Percentiles rank a stretch among this genome's conserved stretches.
These are phyloP conservation scores for Otis tarda DNA, from an alignment of 2,113 vertebrate species.

Conservation along the genomic window DNA sequence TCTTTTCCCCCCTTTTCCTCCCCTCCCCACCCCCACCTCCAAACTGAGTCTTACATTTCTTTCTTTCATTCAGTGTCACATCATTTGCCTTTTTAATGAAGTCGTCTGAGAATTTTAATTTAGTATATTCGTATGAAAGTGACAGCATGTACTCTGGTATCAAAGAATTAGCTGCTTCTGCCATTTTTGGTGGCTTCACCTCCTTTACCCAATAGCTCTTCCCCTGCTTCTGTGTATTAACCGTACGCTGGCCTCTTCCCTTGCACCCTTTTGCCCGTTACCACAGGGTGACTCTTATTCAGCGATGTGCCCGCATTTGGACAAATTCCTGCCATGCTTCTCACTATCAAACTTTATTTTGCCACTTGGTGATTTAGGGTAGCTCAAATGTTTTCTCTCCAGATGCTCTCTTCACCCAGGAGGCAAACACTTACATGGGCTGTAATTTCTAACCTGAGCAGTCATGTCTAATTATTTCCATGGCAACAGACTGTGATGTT, in stretches of 20 bases:
- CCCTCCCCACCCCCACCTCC: rapidly evolving
- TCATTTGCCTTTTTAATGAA: not conserved
- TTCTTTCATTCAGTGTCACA: not conserved
- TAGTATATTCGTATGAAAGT: not conserved
- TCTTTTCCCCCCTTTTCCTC: not conserved
- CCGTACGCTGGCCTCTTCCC: not conserved
- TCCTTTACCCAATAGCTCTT: not conserved
- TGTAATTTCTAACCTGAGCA: slow-evolving; percentile 52
- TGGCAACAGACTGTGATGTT: slow-evolving; percentile 39
- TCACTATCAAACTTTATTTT: slow-evolving; percentile 5
- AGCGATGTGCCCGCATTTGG: not conserved
- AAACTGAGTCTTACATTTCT: not conserved
- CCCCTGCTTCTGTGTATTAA: not conserved
- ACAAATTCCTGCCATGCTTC: not conserved
- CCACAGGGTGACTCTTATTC: not conserved
- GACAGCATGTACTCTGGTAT: not conserved
- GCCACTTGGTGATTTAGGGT: not conserved
- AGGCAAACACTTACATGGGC: slow-evolving; percentile 10
- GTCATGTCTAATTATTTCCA: slow-evolving; percentile 55
- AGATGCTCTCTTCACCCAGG: slow-evolving; percentile 1
- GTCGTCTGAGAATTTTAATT: not conserved
- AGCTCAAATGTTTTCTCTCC: slow-evolving; percentile 12
- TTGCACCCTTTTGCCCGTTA: not conserved
- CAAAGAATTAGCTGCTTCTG: not conserved
- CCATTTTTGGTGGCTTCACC: not conserved